Percentiles rank a stretch among this genome's conserved stretches.
Conservation (phyloP, 2,888 invertebrate species). For the Temnothorax unifasciatus region DNA sequence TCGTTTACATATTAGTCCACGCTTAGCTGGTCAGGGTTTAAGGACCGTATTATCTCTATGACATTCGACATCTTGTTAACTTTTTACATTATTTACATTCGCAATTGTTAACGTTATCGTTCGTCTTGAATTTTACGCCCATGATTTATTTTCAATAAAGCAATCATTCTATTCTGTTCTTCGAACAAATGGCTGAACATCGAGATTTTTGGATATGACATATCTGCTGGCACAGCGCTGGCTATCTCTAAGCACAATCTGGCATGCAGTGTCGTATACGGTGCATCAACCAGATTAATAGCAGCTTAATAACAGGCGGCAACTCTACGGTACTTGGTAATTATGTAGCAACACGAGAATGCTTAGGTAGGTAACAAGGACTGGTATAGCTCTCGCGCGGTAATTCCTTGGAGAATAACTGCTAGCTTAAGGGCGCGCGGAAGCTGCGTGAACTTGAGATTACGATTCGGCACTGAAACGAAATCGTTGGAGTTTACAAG, state of each 20-base stretch:
- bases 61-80: not conserved
- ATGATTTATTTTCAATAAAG: slow-evolving; percentile 2
- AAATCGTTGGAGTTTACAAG: slow-evolving; percentile 58
- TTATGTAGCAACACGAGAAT: slow-evolving; percentile 73
- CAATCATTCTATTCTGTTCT: not conserved
- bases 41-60: not conserved
- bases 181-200: not conserved
- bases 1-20: not conserved
- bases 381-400: slow-evolving; percentile 44
- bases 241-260: not conserved
- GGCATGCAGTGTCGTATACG: slow-evolving; percentile 22
- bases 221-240: not conserved
- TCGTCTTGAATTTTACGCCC: not conserved
- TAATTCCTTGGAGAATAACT: slow-evolving; percentile 68
- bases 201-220: slow-evolving; percentile 15
- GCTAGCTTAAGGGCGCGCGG: slow-evolving; percentile 60
- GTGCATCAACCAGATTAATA: slow-evolving; percentile 70
- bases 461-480: slow-evolving; percentile 64
- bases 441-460: slow-evolving; percentile 69
- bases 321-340: slow-evolving; percentile 66
- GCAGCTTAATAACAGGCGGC: slow-evolving; percentile 67
- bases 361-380: slow-evolving; percentile 62
- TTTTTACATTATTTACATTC: not conserved
- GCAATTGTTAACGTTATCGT: not conserved
- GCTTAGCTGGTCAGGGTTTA: not conserved